These are phyloP conservation scores for Antitype chi DNA, from an alignment of 2,888 invertebrate genomes.

Conservation along the genomic window DNA sequence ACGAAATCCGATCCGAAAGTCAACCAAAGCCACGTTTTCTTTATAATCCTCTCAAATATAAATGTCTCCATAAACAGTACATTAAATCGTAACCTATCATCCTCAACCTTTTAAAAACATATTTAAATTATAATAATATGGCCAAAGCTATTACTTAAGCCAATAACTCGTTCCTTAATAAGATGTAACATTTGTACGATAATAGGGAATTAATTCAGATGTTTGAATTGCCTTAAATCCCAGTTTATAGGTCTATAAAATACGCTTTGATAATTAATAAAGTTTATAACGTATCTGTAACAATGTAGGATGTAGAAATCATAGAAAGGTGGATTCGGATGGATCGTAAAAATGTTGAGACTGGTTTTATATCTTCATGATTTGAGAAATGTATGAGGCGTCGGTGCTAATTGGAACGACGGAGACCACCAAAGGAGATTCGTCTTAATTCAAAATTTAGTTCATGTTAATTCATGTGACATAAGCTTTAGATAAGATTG, in stretches of 20 bases:
- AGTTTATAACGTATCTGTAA: slow-evolving; percentile 72
- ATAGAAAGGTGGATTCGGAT: slow-evolving; percentile 69
- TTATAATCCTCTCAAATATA: slow-evolving; percentile 42
- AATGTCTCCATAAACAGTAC: slow-evolving; percentile 66
- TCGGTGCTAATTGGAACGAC: slow-evolving; percentile 82
- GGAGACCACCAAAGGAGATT: slow-evolving; percentile 84
- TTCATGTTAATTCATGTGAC: slow-evolving; percentile 66
- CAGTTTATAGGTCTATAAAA: slow-evolving; percentile 75
- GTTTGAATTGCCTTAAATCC: slow-evolving; percentile 71
- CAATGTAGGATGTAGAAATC: slow-evolving; percentile 74
- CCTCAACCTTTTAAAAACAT: slow-evolving; percentile 69
- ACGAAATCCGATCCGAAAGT: slow-evolving; percentile 33
- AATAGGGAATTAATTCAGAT: slow-evolving; percentile 72
- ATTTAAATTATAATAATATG: slow-evolving; percentile 72
- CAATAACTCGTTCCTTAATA: slow-evolving; percentile 69
- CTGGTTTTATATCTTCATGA: slow-evolving; percentile 76
- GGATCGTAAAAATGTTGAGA: slow-evolving; percentile 76
- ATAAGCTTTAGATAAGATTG: slow-evolving; percentile 51
- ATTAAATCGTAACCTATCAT: slow-evolving; percentile 69
- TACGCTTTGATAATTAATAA: slow-evolving; percentile 76
- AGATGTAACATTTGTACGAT: slow-evolving; percentile 73
- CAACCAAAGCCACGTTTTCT: slow-evolving; percentile 22
- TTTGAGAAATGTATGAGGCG: slow-evolving; percentile 74
- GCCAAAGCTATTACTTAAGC: slow-evolving; percentile 64
- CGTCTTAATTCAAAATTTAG: slow-evolving; percentile 69